These are phyloP conservation scores for Laothoe populi DNA, from an alignment of 2,888 invertebrate genomes.

Conservation along the genomic window DNA sequence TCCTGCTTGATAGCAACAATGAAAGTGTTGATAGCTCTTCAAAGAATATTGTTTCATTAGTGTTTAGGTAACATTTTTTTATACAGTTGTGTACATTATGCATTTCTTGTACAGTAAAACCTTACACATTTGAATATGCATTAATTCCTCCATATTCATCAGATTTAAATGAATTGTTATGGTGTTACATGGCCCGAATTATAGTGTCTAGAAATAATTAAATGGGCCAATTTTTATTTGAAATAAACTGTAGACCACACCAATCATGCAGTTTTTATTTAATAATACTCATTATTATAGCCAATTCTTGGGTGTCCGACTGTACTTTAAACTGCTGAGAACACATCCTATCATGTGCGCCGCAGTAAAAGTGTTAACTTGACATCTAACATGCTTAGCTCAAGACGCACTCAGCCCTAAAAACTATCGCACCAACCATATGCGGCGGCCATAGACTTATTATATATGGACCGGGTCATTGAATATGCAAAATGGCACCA, in stretches of 20 bases:
- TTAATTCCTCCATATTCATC: slow-evolving; percentile 48
- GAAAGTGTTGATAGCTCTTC: slow-evolving; percentile 60
- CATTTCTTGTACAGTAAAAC: slow-evolving; percentile 66
- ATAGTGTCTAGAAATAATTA: slow-evolving; percentile 60
- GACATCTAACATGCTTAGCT: too few species aligned
- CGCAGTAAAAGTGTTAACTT: too few species aligned
- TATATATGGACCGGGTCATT: too few species aligned
- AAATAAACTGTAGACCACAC: slow-evolving; percentile 62
- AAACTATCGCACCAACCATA: too few species aligned
- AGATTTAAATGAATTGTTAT: slow-evolving; percentile 62
- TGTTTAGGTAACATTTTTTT: slow-evolving; percentile 71
- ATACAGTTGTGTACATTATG: slow-evolving; percentile 60
- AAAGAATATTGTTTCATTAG: slow-evolving; percentile 36
- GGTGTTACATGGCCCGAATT: slow-evolving; percentile 42
- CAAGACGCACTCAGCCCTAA: too few species aligned
- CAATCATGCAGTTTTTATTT: slow-evolving; percentile 35
- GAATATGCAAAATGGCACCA: too few species aligned
- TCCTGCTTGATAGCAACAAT: slow-evolving; percentile 55
- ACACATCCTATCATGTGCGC: too few species aligned
- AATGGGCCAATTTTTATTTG: slow-evolving; percentile 63
- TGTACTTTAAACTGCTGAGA: too few species aligned
- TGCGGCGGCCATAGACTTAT: too few species aligned
- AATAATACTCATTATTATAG: neutral
- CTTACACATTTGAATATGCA: slow-evolving; percentile 46
- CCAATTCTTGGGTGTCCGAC: too few species aligned